phyloP scores from a whole-genome alignment of 1,140 invertebrate genomes.

The Apis cerana region DNA sequence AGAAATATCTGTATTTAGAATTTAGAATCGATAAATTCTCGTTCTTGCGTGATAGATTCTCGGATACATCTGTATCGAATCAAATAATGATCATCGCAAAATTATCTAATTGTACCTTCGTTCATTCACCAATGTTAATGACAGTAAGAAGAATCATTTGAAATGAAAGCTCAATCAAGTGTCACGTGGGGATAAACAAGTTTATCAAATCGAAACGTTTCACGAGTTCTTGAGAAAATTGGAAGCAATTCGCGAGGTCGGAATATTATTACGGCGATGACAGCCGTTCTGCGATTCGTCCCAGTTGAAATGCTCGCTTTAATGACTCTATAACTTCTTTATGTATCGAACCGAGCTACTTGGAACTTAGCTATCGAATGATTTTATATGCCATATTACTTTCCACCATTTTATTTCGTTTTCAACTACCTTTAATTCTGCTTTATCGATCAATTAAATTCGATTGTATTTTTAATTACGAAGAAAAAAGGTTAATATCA shows the following conservation, averaged over 20 bases:
- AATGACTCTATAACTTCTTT: conserved; percentile 24
- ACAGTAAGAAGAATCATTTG: neutral
- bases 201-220: conserved; percentile 47
- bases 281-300: conserved; percentile 38
- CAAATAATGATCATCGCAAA: neutral
- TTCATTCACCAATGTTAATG: too few relatives aligned
- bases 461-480: too few relatives aligned
- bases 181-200: conserved; percentile 36
- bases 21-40: neutral
- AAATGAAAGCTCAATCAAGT: neutral
- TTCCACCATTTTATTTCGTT: too few relatives aligned
- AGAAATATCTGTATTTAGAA: neutral
- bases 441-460: too few relatives aligned
- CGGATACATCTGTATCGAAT: neutral
- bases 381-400: too few relatives aligned
- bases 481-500: too few relatives aligned
- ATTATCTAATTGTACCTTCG: neutral
- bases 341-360: neutral
- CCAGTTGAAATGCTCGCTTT: conserved; percentile 15
- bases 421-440: too few relatives aligned
- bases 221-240: neutral
- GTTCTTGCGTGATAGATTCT: too few relatives aligned
- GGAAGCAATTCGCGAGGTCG: too few relatives aligned
- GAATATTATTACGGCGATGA: conserved; percentile 6
- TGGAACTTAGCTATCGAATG: neutral